phyloP scores from a whole-genome alignment of 2,113 vertebrate species.

The Hemiprocne comata region DNA sequence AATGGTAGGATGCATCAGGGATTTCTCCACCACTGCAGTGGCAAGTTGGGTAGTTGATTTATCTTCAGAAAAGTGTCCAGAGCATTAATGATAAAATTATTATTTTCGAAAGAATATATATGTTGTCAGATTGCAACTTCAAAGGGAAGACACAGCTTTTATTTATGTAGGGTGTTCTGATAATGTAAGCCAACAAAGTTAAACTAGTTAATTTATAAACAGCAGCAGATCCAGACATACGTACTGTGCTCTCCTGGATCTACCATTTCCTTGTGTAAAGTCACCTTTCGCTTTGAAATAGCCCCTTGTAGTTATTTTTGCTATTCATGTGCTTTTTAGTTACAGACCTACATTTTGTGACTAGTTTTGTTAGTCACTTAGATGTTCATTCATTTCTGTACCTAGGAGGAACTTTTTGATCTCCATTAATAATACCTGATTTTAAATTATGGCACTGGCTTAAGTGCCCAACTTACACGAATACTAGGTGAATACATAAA shows the following conservation, averaged over 20 bases:
- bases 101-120: neutral
- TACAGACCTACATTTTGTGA: neutral
- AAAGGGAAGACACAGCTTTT: neutral
- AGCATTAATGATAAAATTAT: constrained; percentile 3
- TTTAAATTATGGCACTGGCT: neutral
- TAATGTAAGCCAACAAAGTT: neutral
- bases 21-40: neutral
- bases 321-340: neutral
- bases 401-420: neutral
- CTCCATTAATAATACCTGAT: neutral
- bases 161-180: neutral
- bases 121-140: neutral
- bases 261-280: neutral
- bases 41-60: neutral
- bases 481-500: neutral
- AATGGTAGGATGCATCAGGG: neutral
- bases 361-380: neutral
- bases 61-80: neutral
- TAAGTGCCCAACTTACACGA: neutral
- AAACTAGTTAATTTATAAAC: neutral
- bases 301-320: neutral
- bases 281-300: neutral
- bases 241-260: neutral
- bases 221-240: neutral
- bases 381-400: neutral